A percentile compares a stretch with the other conserved stretches of the same genome.
phyloP scores from a whole-genome alignment of 2,888 invertebrate genomes.

The Electrophaes corylata region DNA sequence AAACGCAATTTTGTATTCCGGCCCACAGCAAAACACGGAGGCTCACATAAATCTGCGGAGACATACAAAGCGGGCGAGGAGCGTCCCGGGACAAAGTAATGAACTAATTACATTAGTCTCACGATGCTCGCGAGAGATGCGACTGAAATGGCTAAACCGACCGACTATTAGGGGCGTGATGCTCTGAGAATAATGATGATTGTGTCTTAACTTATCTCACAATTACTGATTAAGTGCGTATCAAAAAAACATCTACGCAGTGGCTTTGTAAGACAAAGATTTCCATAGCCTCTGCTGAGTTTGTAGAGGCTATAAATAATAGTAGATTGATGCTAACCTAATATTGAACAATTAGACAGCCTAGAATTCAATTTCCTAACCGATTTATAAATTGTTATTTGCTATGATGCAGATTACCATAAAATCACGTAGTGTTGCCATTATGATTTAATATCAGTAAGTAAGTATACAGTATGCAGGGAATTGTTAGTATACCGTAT shows the following conservation, averaged over 20 bases:
- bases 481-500: no score
- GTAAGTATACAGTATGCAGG: no score
- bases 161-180: conserved; percentile 59
- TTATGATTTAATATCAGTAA: conserved; percentile 26
- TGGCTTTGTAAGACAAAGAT: conserved; percentile 24
- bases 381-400: conserved; percentile 1
- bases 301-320: not conserved
- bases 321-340: no score
- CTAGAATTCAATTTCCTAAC: not conserved
- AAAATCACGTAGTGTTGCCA: conserved; percentile 29
- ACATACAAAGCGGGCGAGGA: conserved; percentile 62
- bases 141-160: conserved; percentile 64
- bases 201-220: conserved; percentile 48
- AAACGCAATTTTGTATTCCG: conserved; percentile 62
- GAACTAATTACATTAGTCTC: conserved; percentile 80
- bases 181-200: conserved; percentile 56
- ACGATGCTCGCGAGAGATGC: conserved; percentile 58
- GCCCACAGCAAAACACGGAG: conserved; percentile 62
- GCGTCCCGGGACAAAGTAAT: conserved; percentile 72
- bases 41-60: conserved; percentile 70
- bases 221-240: conserved; percentile 42
- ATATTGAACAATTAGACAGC: no score
- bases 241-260: conserved; percentile 32
- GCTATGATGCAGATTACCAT: conserved; percentile 21
- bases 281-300: conserved; percentile 2